These are phyloP conservation scores for Chaetodon trifasciatus DNA, from an alignment of 2,797 vertebrate genomes.

Conservation along the genomic window DNA sequence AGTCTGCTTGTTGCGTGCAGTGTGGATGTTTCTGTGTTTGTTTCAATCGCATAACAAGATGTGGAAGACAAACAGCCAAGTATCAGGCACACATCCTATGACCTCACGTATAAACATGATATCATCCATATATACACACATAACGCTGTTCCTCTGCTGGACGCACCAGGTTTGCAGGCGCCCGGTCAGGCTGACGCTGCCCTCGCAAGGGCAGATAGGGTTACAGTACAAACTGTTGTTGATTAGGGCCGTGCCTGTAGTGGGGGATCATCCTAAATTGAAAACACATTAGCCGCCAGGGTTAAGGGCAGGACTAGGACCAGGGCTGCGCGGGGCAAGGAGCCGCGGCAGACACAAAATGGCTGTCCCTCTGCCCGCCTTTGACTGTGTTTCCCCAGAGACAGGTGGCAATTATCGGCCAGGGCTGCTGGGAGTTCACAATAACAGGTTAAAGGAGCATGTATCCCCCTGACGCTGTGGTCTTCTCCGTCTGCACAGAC, in stretches of 20 bases:
- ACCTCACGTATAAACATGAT: slow-evolving; percentile 76
- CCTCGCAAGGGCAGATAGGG: slow-evolving; percentile 78
- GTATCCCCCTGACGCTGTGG: slow-evolving; percentile 84
- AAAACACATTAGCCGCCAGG: slow-evolving; percentile 86
- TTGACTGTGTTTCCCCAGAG: slow-evolving; percentile 79
- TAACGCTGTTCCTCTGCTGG: slow-evolving; percentile 66
- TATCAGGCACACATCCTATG: slow-evolving; percentile 63
- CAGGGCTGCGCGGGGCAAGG: slow-evolving; percentile 60
- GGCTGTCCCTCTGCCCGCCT: slow-evolving; percentile 77
- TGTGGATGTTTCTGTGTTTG: slow-evolving; percentile 37
- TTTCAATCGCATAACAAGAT: slow-evolving; percentile 41
- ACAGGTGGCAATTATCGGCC: slow-evolving; percentile 83
- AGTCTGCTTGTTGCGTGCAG: slow-evolving; percentile 2
- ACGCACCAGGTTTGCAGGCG: slow-evolving; percentile 77
- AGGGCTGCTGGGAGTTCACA: slow-evolving; percentile 82
- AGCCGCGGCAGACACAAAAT: slow-evolving; percentile 79
- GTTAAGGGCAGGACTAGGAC: slow-evolving; percentile 82
- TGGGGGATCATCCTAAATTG: slow-evolving; percentile 86
- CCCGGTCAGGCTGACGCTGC: slow-evolving; percentile 77
- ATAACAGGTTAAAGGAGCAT: slow-evolving; percentile 87
- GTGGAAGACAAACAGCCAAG: slow-evolving; percentile 47
- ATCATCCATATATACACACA: slow-evolving; percentile 56
- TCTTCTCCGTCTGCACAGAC: slow-evolving; percentile 70
- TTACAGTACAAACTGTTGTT: slow-evolving; percentile 90
- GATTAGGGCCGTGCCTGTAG: slow-evolving; percentile 84